Conservation (phyloP, 2,797 vertebrate genomes). For the Pagetopsis macropterus region DNA sequence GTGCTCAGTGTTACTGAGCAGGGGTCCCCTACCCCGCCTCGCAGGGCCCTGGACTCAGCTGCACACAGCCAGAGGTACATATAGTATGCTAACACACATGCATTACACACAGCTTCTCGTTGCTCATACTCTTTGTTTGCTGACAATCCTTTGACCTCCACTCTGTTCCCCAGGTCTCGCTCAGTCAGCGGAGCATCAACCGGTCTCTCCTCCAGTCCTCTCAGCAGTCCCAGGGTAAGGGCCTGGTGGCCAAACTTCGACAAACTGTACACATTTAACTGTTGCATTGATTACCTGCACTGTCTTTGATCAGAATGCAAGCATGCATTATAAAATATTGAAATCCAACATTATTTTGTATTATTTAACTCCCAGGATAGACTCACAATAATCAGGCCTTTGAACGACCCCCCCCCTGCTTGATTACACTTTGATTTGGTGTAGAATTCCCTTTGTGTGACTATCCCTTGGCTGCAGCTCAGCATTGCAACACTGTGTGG, state of each 20-base stretch:
- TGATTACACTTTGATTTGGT: too few species aligned
- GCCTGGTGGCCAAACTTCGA: conserved; percentile 38
- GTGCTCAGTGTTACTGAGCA: conserved; percentile 93
- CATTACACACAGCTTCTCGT: conserved; percentile 6
- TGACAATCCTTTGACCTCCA: conserved; percentile 2
- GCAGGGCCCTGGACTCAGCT: conserved; percentile 88
- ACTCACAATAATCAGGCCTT: neutral
- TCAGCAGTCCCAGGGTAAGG: conserved; percentile 95
- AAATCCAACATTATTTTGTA: neutral
- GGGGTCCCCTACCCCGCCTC: conserved; percentile 91
- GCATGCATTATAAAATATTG: conserved; percentile 6
- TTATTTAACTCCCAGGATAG: conserved; percentile 1
- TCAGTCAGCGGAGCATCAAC: conserved; percentile 94
- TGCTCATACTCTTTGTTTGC: neutral
- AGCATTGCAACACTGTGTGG: neutral
- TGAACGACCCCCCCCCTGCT: neutral
- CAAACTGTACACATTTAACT: neutral
- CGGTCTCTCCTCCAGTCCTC: conserved; percentile 92
- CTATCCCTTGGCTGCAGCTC: neutral
- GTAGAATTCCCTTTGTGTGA: neutral
- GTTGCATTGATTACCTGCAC: conserved; percentile 6
- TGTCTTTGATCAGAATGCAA: conserved; percentile 4
- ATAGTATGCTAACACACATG: neutral
- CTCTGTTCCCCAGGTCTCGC: conserved; percentile 84
- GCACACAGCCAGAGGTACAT: conserved; percentile 84